A percentile compares a stretch with the other conserved stretches of the same genome.
phyloP scores from a whole-genome alignment of 2,888 invertebrate species.

The Plusia festucae region DNA sequence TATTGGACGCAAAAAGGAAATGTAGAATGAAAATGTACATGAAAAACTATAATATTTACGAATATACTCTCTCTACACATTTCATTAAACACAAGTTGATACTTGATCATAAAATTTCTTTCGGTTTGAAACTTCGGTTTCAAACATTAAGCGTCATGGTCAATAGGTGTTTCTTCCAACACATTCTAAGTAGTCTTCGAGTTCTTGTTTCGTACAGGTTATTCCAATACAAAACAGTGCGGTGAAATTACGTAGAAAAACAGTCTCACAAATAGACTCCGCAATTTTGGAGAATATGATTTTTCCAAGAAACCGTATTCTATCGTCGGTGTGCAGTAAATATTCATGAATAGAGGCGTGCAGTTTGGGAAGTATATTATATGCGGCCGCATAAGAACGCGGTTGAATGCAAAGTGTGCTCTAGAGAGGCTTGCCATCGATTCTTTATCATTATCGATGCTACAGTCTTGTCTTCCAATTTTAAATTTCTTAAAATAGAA shows the following conservation, averaged over 20 bases:
- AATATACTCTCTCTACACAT: neutral
- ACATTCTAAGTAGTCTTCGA: no score
- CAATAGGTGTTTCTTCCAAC: no score
- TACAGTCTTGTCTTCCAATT: slow-evolving; percentile 31
- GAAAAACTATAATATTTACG: neutral
- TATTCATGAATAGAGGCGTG: slow-evolving; percentile 69
- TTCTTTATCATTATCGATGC: slow-evolving; percentile 62
- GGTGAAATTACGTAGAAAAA: neutral
- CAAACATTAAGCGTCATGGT: no score
- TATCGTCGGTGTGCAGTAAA: slow-evolving; percentile 62
- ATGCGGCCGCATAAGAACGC: slow-evolving; percentile 66
- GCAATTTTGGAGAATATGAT: slow-evolving; percentile 44
- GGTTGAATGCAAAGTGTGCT: slow-evolving; percentile 70
- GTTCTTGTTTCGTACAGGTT: no score
- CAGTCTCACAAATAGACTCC: slow-evolving; percentile 24
- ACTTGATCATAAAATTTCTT: no score
- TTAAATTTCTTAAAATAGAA: slow-evolving; percentile 19
- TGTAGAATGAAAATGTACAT: neutral
- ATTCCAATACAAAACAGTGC: neutral
- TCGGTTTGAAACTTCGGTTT: no score
- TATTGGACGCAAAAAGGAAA: slow-evolving; percentile 12
- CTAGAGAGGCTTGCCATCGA: slow-evolving; percentile 58
- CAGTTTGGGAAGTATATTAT: slow-evolving; percentile 65
- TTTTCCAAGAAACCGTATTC: slow-evolving; percentile 60
- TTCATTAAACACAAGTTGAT: neutral